Conservation (phyloP, 2,888 invertebrate genomes). For the Macroteleia sp. region DNA sequence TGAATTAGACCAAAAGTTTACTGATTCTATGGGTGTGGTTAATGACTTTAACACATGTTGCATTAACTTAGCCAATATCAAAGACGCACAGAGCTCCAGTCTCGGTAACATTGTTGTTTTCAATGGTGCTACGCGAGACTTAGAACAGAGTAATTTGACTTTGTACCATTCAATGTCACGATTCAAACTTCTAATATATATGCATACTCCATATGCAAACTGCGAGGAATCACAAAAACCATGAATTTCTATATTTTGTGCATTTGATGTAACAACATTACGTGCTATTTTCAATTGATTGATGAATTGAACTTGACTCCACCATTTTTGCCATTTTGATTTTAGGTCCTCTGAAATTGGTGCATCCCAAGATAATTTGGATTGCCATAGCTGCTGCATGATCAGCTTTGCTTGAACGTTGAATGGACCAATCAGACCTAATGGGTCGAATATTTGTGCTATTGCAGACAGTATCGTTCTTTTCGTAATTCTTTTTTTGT, state of each 20-base stretch:
- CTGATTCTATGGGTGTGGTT: background rate
- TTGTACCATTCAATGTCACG: background rate
- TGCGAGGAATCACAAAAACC: conserved; percentile 3
- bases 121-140: conserved; percentile 7
- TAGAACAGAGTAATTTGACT: background rate
- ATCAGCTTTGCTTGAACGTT: background rate
- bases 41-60: background rate
- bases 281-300: conserved; percentile 13
- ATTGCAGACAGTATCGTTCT: background rate
- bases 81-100: background rate
- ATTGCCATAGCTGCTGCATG: conserved; percentile 5
- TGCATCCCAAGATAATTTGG: background rate
- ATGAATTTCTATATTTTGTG: background rate
- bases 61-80: background rate
- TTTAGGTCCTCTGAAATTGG: background rate
- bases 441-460: background rate
- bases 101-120: background rate
- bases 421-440: conserved; percentile 5
- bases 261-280: background rate
- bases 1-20: conserved; percentile 65
- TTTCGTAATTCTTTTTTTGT: background rate
- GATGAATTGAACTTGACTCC: background rate
- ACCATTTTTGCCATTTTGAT: background rate
- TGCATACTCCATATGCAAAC: conserved; percentile 2
- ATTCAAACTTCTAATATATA: background rate